Base-by-base conservation (phyloP, 37 sponge, comb jelly and placozoan species). In the Tethya wilhelma region DNA sequence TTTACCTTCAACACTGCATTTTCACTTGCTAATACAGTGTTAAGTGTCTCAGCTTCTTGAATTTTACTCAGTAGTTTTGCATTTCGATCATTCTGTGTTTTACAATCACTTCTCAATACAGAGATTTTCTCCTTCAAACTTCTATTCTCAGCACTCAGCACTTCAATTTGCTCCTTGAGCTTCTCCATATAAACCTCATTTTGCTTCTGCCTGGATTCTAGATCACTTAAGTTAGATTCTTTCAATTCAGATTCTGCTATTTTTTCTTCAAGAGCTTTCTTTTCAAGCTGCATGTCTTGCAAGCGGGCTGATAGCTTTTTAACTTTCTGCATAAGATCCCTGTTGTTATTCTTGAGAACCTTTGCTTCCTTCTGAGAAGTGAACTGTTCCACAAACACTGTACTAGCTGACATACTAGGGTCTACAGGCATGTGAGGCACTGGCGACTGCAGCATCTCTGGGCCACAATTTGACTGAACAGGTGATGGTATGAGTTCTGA, bases 271-370 rank as follows among this genome's bases (percentile, higher is more conserved):
- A 59, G 62, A 2, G 38, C 75, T 37, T n/a, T 23, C 41, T 59
- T 75, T 28, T 75, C 75, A 57, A 14, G 59, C 64, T 71, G 28
- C 68, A 78, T 28, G 17, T 38, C 40, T 44, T 72, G 45, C 49
- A 72, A 41, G 43, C 43, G 60, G 8, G 33, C 73, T 33, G 70
- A 33, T 22, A 81, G 77, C 41, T 77, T 76, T 30, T 19, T 55
- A 5, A 74, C 34, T 64, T 81, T 74, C 5, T 49, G 62, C 59
- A 46, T 33, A 22, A 81, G 44, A 2, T 87, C 62, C n/a, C 41
- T 66, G 38, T 77, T 72, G 1, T 64, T 66, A 23, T 37, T 46
- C 39, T 68, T 79, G 1, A 79, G 56, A 56, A 23, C 19, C 28
- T 28, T 28, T 3, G 42, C 75, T 14, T 75, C 75, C n/a, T 39